Conservation (phyloP, 92 coral and sea anemone species). For the Palythoa heliodiscus region DNA sequence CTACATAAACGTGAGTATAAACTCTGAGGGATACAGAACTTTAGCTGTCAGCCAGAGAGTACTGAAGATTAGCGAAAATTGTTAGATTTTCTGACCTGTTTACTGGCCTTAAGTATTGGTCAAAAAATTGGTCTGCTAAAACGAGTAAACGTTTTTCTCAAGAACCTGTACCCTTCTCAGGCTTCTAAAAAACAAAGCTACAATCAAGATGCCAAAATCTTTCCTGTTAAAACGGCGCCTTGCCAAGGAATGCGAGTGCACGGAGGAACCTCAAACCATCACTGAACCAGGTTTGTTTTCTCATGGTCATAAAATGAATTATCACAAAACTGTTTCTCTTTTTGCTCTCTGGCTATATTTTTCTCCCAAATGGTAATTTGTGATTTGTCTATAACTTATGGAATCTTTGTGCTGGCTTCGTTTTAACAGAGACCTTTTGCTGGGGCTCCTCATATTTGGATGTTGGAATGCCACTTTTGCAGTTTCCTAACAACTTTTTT, state of each 20-base stretch:
- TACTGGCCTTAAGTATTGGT: neutral
- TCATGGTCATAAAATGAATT: neutral
- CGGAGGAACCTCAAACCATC: neutral
- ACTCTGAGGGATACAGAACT: neutral
- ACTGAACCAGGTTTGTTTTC: slow-evolving; percentile 10
- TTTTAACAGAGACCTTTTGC: neutral
- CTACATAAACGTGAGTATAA: slow-evolving; percentile 10
- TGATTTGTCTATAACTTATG: neutral
- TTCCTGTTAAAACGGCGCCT: slow-evolving; percentile 71
- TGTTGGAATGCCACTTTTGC: neutral
- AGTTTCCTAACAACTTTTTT: slow-evolving; percentile 5
- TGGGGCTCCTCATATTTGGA: slow-evolving; percentile 26
- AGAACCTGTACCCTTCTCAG: neutral
- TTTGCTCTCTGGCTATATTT: neutral
- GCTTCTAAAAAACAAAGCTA: neutral
- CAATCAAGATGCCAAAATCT: slow-evolving; percentile 74
- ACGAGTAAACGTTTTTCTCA: neutral
- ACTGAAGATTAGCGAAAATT: neutral
- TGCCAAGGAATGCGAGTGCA: slow-evolving; percentile 42
- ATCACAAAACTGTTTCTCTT: neutral
- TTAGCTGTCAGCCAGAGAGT: neutral
- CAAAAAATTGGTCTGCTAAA: neutral
- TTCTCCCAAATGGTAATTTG: neutral
- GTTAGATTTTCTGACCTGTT: neutral
- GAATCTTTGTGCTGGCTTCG: neutral